phyloP scores from a whole-genome alignment of 2,113 vertebrate species.

The Ophiodon elongatus region DNA sequence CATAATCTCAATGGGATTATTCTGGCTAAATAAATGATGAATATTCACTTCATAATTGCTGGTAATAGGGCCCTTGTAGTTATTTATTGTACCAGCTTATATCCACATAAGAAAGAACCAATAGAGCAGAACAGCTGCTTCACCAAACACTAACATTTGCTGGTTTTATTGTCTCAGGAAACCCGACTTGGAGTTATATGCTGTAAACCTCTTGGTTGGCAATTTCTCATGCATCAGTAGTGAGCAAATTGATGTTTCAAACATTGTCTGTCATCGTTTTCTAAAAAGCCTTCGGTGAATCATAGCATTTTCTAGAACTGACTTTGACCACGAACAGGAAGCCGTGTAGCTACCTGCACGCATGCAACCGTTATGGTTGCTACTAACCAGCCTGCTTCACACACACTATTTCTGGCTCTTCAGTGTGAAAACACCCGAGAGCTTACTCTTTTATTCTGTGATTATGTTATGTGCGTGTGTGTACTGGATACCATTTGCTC shows the following conservation, averaged over 20 bases:
- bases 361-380: constrained; percentile 43
- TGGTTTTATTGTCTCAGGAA: not conserved
- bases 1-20: no score
- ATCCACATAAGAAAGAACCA: not conserved
- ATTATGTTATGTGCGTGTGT: not conserved
- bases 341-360: constrained; percentile 63
- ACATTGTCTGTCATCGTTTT: constrained; percentile 26
- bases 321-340: constrained; percentile 80
- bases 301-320: constrained; percentile 74
- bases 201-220: not conserved
- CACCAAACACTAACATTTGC: not conserved
- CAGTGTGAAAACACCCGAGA: constrained; percentile 22
- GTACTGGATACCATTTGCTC: not conserved
- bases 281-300: constrained; percentile 26
- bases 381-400: constrained; percentile 32
- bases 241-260: not conserved
- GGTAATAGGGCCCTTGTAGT: not conserved
- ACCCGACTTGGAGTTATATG: not conserved
- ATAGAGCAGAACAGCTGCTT: not conserved
- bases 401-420: constrained; percentile 34
- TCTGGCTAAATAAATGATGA: no score
- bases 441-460: not conserved
- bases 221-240: not conserved
- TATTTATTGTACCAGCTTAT: not conserved
- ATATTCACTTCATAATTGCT: no score